Evolutionary conservation across 2,888 invertebrate genomes (phyloP).

Genomic region (Polymixis lichenea): DNA sequence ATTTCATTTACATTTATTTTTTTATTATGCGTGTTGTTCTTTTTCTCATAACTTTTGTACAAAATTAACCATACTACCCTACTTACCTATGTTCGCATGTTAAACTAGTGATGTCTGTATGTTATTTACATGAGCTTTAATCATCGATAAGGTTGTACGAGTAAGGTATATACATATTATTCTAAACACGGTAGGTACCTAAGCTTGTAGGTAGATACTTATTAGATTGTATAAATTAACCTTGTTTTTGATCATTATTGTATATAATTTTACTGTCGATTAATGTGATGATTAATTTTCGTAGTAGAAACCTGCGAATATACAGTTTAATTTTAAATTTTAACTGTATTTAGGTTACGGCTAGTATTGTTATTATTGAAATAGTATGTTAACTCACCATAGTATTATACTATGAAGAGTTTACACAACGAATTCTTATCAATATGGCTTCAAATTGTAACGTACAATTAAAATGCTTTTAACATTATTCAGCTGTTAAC

Average conservation of each 20-base stretch:
- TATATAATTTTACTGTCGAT: neutral
- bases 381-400: neutral
- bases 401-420: neutral
- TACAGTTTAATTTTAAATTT: neutral
- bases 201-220: neutral
- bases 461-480: neutral
- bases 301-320: neutral
- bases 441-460: neutral
- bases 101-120: too few relatives aligned
- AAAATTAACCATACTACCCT: too few relatives aligned
- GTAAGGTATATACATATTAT: neutral
- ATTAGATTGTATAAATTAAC: neutral
- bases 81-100: too few relatives aligned
- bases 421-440: neutral
- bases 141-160: too few relatives aligned
- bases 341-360: neutral
- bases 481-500: neutral
- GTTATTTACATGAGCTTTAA: too few relatives aligned
- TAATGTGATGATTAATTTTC: neutral
- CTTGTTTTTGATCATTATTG: neutral
- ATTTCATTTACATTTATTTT: too few relatives aligned
- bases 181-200: neutral
- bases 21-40: too few relatives aligned
- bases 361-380: neutral
- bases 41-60: too few relatives aligned